Base-by-base conservation (phyloP, 2,888 invertebrate species). In the Phyllotreta cruciferae region DNA sequence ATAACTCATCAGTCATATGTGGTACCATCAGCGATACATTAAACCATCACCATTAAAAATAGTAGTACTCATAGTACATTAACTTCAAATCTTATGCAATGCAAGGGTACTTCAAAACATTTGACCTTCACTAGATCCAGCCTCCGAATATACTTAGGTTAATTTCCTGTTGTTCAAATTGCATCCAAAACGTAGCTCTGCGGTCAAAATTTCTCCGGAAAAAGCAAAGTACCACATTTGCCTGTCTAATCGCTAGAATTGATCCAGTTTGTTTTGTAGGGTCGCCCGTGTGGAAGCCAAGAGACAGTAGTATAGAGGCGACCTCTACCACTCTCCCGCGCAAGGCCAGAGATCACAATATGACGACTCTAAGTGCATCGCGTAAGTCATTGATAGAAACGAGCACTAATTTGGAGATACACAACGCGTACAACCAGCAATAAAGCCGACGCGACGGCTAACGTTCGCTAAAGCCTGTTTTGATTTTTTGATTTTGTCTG, bases 221-320 rank as follows among this genome's bases (percentile, higher is more conserved):
- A 66, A 68, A 66, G 66, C 68, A 64, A 66, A 63, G 68, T 68
- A 66, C 64, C 45, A 7, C 52, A 49, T 52, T 52, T n/a, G 13
- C 56, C 34, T 39, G 49, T 41, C 44, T 58, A 61, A 66, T 45
- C 42, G 66, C 66, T 66, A 70, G 70, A 72, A 73, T 67, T 74
- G 67, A 72, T 72, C 68, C 64, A 68, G 65, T 70, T 50, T 52
- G 34, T 76, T 73, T 87, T 85, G 60, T 90, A 91, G 96, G 96
- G 86, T 96, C 96, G 84, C 97, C 97, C 83, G 93, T 97, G 85
- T 97, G 96, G 96, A 96, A 96, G 89, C 96, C 95, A 85, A 91
- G 96, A 86, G 94, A 95, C 87, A 88, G 80, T 81, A 84, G 85
- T 78, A 82, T 85, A 77, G 87, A 87, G 82, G 85, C 87, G 75